phyloP scores from a whole-genome alignment of 2,888 invertebrate species.

The Rhamphomyia laevipes region DNA sequence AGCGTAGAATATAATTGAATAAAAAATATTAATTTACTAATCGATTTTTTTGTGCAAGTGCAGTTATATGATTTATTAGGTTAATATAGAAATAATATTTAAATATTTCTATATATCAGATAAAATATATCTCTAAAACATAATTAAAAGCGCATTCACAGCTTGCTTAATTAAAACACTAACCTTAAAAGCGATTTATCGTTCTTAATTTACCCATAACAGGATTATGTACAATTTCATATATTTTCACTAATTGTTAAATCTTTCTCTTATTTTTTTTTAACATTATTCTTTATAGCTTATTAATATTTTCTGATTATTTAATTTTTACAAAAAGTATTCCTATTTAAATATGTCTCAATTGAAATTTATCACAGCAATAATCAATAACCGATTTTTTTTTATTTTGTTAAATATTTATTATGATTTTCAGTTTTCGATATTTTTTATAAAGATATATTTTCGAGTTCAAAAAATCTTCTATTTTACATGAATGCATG shows the following conservation, averaged over 20 bases:
- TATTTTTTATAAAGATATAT: background rate
- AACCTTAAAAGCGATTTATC: slow-evolving; percentile 3
- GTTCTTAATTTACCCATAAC: background rate
- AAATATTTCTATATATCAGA: no score
- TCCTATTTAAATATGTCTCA: slow-evolving; percentile 16
- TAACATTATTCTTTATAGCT: background rate
- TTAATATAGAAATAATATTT: no score
- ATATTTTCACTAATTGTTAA: background rate
- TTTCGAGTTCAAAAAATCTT: background rate
- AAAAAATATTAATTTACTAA: no score
- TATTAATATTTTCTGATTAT: no score
- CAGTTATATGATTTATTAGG: no score
- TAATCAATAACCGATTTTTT: slow-evolving; percentile 18
- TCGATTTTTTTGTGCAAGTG: no score
- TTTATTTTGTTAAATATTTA: background rate
- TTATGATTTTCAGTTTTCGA: slow-evolving; percentile 1
- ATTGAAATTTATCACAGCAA: slow-evolving; percentile 37
- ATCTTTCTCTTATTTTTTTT: background rate
- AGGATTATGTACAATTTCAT: background rate
- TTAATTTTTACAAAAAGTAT: no score
- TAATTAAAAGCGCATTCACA: no score
- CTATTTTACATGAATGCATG: background rate
- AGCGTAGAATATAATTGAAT: no score
- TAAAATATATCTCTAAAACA: no score
- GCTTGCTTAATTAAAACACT: slow-evolving; percentile 1